A percentile compares a stretch with the other conserved stretches of the same genome.
These are phyloP conservation scores for Tamandua tetradactyla DNA, from an alignment of 2,797 vertebrate species.

Conservation along the genomic window DNA sequence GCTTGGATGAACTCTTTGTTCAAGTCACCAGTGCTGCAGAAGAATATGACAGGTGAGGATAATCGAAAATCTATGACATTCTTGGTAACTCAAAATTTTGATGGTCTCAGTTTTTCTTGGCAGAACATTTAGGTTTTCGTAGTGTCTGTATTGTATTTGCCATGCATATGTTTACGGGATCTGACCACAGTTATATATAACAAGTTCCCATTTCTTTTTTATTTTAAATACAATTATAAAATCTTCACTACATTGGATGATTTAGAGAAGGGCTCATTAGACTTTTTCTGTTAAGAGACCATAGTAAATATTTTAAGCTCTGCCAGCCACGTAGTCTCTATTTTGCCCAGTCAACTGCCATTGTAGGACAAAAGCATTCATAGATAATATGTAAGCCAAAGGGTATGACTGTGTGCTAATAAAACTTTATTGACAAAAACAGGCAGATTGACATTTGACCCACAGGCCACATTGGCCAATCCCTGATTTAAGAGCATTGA, in stretches of 20 bases:
- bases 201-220: neutral
- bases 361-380: neutral
- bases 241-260: neutral
- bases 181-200: neutral
- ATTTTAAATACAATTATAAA: neutral
- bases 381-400: neutral
- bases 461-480: neutral
- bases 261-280: neutral
- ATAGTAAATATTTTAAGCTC: neutral
- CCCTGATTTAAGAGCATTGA: neutral
- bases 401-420: neutral
- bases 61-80: neutral
- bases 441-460: neutral
- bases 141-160: neutral
- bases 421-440: neutral
- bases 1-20: conserved; percentile 92
- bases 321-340: neutral
- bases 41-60: conserved; percentile 93
- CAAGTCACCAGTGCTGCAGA: conserved; percentile 92
- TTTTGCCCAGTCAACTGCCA: neutral
- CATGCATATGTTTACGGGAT: neutral
- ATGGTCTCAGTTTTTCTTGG: neutral
- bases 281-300: conserved; percentile 33
- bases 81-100: neutral
- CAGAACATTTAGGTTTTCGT: conserved; percentile 21